Percentiles rank a stretch among this genome's conserved stretches.
Evolutionary conservation across 1,140 invertebrate genomes (phyloP).

Genomic region (Aphaenogaster rudis): DNA sequence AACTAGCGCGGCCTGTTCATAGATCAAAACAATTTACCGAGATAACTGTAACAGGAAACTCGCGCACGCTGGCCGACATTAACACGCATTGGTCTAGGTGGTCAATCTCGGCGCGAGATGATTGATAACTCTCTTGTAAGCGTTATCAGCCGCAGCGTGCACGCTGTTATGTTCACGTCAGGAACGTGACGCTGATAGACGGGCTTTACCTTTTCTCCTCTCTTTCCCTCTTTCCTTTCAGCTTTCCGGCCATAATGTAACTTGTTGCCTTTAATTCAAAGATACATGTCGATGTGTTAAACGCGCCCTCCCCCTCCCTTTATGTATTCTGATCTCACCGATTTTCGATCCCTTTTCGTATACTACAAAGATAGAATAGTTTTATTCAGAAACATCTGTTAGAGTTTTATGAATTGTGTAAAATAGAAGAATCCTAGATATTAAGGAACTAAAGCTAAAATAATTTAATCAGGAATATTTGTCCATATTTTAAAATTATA

Average conservation of each 20-base stretch:
- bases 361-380: neutral
- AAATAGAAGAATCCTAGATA: neutral
- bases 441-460: neutral
- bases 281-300: conserved; percentile 76
- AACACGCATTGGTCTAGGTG: conserved; percentile 75
- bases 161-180: conserved; percentile 80
- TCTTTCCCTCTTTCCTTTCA: conserved; percentile 39
- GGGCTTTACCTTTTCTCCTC: conserved; percentile 40
- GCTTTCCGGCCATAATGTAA: conserved; percentile 49
- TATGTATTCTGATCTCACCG: conserved; percentile 5
- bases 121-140: conserved; percentile 80
- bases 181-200: conserved; percentile 73
- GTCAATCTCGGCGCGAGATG: conserved; percentile 72
- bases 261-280: conserved; percentile 79
- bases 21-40: conserved; percentile 63
- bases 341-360: neutral
- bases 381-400: neutral
- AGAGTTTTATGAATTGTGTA: neutral
- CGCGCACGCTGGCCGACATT: conserved; percentile 38
- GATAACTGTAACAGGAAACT: conserved; percentile 57
- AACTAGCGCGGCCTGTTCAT: conserved; percentile 54
- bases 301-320: neutral
- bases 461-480: neutral
- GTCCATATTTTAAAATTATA: neutral
- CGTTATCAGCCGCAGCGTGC: conserved; percentile 77